These are phyloP conservation scores for Pegoplata infirma DNA, from an alignment of 2,888 invertebrate genomes.

Conservation along the genomic window DNA sequence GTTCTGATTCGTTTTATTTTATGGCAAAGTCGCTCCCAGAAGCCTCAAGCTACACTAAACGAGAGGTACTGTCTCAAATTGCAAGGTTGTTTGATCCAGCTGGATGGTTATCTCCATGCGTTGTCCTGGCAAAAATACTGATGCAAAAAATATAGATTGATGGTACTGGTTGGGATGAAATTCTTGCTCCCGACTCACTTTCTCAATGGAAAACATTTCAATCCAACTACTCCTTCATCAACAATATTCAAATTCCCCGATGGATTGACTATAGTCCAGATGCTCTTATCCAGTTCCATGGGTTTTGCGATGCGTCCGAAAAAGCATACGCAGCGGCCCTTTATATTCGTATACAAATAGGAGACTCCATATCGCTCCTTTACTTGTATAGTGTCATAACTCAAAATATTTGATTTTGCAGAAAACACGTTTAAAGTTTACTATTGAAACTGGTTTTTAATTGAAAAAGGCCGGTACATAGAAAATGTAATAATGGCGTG, in stretches of 20 bases:
- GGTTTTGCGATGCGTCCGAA: slow-evolving; percentile 17
- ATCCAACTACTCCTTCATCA: slow-evolving; percentile 12
- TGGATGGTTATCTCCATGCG: no score
- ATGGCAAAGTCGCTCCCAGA: neutral
- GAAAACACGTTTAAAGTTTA: no score
- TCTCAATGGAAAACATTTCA: slow-evolving; percentile 23
- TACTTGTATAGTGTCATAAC: no score
- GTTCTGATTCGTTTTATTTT: slow-evolving; percentile 29
- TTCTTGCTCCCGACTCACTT: neutral
- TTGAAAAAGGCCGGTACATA: no score
- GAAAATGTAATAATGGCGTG: no score
- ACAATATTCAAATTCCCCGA: slow-evolving; percentile 30
- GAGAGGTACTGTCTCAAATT: slow-evolving; percentile 37
- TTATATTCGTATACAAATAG: slow-evolving; percentile 11
- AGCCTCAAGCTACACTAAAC: slow-evolving; percentile 15
- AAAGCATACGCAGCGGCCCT: slow-evolving; percentile 30
- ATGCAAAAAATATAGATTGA: slow-evolving; percentile 57
- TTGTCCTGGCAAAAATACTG: slow-evolving; percentile 46
- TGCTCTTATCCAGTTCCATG: slow-evolving; percentile 18
- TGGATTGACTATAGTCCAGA: slow-evolving; percentile 19
- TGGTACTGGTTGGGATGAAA: slow-evolving; percentile 34
- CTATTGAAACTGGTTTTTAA: no score
- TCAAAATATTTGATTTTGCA: no score
- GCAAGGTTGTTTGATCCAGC: no score
- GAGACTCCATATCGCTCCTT: slow-evolving; percentile 28